Conservation (phyloP, 2,113 vertebrate species). For the Grantiella picta region DNA sequence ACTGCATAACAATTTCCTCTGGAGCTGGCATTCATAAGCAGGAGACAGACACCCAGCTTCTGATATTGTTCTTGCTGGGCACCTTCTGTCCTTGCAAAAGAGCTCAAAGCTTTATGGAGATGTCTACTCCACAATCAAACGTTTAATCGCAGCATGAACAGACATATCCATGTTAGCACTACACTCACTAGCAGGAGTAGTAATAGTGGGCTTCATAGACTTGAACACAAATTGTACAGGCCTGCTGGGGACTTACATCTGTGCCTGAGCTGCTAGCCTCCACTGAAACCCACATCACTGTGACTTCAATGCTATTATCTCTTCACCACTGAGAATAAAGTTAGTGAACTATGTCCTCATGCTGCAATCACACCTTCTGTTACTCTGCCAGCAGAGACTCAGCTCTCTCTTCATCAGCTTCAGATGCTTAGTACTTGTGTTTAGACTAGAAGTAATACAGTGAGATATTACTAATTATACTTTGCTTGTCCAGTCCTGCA, state of each 20-base stretch:
- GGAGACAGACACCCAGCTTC: conserved; percentile 33
- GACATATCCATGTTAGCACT: not conserved
- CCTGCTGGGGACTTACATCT: not conserved
- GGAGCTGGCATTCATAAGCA: not conserved
- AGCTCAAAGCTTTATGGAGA: conserved; percentile 4
- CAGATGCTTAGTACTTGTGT: not conserved
- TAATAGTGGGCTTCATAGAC: not conserved
- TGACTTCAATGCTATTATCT: not conserved
- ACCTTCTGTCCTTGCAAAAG: conserved; percentile 22
- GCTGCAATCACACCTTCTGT: not conserved
- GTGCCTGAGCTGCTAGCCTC: not conserved
- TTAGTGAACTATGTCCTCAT: not conserved
- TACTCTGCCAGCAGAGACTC: not conserved
- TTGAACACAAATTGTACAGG: not conserved
- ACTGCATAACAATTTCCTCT: not conserved
- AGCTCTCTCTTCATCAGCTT: not conserved
- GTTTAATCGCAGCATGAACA: not conserved
- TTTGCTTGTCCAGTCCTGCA: not conserved
- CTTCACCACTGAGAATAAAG: not conserved
- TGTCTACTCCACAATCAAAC: conserved; percentile 1
- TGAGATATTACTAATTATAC: not conserved
- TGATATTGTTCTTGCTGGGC: not conserved
- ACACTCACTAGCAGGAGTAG: not conserved
- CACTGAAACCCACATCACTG: not conserved
- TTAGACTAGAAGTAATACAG: not conserved